phyloP scores from a whole-genome alignment of 2,113 vertebrate species.

The Ammodytes dubius region DNA sequence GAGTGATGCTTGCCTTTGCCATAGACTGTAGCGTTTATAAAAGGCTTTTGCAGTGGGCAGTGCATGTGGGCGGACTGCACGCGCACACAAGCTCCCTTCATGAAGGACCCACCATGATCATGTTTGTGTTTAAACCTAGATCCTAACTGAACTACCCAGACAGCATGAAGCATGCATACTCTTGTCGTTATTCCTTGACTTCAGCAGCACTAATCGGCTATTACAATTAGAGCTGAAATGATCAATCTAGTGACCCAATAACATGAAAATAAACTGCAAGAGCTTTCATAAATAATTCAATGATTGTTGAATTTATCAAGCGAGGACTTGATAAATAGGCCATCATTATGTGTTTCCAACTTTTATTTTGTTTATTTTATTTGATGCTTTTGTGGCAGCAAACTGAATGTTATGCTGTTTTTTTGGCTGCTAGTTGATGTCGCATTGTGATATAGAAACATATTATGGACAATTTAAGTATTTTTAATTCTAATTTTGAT shows the following conservation, averaged over 20 bases:
- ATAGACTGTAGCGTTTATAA: neutral
- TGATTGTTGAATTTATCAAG: neutral
- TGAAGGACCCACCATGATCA: neutral
- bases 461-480: neutral
- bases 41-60: neutral
- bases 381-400: neutral
- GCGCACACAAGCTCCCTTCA: neutral
- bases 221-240: neutral
- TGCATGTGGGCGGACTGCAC: constrained; percentile 32
- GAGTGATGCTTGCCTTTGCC: constrained; percentile 4
- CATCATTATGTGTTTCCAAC: neutral
- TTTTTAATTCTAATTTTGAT: too few relatives aligned
- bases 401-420: neutral
- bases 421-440: neutral
- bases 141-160: too few relatives aligned
- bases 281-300: neutral
- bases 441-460: neutral
- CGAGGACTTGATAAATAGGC: neutral
- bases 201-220: neutral
- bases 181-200: neutral
- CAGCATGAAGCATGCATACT: neutral
- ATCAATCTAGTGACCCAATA: fast-evolving
- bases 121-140: neutral
- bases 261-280: neutral
- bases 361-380: neutral